Base-by-base conservation (phyloP, 1,140 invertebrate species). In the Steinernema khuongi region DNA sequence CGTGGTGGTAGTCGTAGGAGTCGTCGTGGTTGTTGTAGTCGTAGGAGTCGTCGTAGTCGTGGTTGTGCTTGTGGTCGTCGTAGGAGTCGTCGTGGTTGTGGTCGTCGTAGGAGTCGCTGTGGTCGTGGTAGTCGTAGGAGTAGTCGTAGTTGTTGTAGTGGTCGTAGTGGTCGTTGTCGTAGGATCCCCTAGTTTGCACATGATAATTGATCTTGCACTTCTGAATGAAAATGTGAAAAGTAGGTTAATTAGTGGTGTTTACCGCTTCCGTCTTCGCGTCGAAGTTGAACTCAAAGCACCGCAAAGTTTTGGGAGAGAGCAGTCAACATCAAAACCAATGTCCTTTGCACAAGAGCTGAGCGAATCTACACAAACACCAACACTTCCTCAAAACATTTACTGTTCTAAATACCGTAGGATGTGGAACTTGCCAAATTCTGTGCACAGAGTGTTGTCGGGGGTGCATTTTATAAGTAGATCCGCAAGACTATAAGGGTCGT, bases 381-480 rank as follows among this genome's bases (percentile, higher is more conserved):
- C n/a, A n/a, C n/a, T n/a, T n/a, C n/a, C n/a, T n/a, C n/a, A n/a
- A n/a, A n/a, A n/a, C n/a, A n/a, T n/a, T n/a, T n/a, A n/a, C n/a
- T n/a, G n/a, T n/a, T n/a, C n/a, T n/a, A n/a, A n/a, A n/a, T n/a
- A n/a, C n/a, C n/a, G n/a, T n/a, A n/a, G n/a, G n/a, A n/a, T n/a
- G n/a, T n/a, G n/a, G n/a, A n/a, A 14, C 50, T 60, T 60, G 22
- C 50, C 50, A 22, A n/a, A 60, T 11, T 60, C 26, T 2, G 22
- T 22, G 50, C 50, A 60, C 19, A 60, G 19, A 11, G 50, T 60
- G 14, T 14, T 60, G 50, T 60, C 50, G 19, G 50, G 50, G 26
- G 50, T 60, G 50, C 50, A 60, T 60, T 60, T 60, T 7, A 60
- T 60, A 2, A 60, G 50, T n/a, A 60, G 26, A 26, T 60, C 50